Conservation (phyloP, 2,113 vertebrate genomes). For the Felis catus region DNA sequence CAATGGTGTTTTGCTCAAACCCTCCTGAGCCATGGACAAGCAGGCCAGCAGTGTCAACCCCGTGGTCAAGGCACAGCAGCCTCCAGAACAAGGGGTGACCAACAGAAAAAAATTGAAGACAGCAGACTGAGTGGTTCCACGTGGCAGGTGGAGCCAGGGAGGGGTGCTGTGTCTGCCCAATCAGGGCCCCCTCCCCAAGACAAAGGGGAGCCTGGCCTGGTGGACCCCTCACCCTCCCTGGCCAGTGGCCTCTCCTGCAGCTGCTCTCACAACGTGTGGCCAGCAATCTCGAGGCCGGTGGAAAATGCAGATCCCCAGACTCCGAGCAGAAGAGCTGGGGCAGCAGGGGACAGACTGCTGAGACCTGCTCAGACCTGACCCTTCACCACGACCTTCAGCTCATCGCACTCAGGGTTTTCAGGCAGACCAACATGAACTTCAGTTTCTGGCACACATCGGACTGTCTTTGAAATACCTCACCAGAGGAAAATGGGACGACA, state of each 20-base stretch:
- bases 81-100: not conserved
- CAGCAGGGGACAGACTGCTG: too few relatives aligned
- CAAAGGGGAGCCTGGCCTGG: not conserved
- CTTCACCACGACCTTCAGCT: not conserved
- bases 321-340: not conserved
- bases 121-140: not conserved
- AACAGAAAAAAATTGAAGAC: not conserved
- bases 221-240: not conserved
- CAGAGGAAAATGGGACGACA: not conserved
- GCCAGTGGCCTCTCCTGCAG: not conserved
- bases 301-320: not conserved
- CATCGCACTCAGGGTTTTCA: not conserved
- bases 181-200: too few relatives aligned
- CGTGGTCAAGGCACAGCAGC: too few relatives aligned
- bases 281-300: too few relatives aligned
- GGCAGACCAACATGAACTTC: not conserved
- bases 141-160: not conserved
- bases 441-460: too few relatives aligned
- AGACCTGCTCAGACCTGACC: not conserved
- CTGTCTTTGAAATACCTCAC: not conserved
- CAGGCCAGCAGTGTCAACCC: not conserved
- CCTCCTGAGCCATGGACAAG: not conserved
- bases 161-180: rapidly evolving
- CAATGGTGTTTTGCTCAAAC: rapidly evolving
- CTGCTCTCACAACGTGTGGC: not conserved